Percentiles rank a stretch among this genome's conserved stretches.
phyloP scores from a whole-genome alignment of 2,888 invertebrate species.

The Panopea generosa region DNA sequence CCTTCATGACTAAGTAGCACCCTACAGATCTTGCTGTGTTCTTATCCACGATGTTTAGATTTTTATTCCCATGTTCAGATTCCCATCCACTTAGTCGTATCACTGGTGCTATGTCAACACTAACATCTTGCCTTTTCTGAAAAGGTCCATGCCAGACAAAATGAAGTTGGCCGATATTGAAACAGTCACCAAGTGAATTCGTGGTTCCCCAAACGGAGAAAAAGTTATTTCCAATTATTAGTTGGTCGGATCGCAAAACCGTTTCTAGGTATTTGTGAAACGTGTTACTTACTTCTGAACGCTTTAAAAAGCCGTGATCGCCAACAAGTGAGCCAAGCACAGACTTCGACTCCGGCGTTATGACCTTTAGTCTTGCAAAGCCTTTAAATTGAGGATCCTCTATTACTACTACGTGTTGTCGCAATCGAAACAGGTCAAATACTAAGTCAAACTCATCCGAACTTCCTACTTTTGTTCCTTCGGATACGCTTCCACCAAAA shows the following conservation, averaged over 20 bases:
- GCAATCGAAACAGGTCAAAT: slow-evolving; percentile 34
- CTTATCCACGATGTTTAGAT: not conserved
- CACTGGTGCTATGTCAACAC: slow-evolving; percentile 32
- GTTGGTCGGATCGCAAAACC: not conserved
- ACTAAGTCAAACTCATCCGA: slow-evolving; percentile 31
- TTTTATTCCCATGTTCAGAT: not conserved
- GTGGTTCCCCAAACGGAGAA: slow-evolving; percentile 27
- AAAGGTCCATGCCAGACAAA: slow-evolving; percentile 35
- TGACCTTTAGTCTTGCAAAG: slow-evolving; percentile 19
- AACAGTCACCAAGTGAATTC: slow-evolving; percentile 30
- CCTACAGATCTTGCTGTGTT: slow-evolving; percentile 4
- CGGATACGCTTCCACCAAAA: slow-evolving; percentile 31
- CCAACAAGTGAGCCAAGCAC: slow-evolving; percentile 11
- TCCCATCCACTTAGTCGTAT: slow-evolving; percentile 20
- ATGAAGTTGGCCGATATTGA: slow-evolving; percentile 27
- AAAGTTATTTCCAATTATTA: not conserved
- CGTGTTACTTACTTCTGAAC: slow-evolving; percentile 17
- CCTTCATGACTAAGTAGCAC: slow-evolving; percentile 42
- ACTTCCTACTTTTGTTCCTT: slow-evolving; percentile 29
- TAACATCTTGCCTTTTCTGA: slow-evolving; percentile 14
- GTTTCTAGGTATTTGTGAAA: slow-evolving; percentile 29
- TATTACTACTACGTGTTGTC: slow-evolving; percentile 8
- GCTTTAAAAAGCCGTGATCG: slow-evolving; percentile 20
- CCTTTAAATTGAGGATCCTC: slow-evolving; percentile 3
- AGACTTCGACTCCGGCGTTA: not conserved